These are phyloP conservation scores for Belgica antarctica DNA, from an alignment of 2,888 invertebrate species.

Conservation along the genomic window DNA sequence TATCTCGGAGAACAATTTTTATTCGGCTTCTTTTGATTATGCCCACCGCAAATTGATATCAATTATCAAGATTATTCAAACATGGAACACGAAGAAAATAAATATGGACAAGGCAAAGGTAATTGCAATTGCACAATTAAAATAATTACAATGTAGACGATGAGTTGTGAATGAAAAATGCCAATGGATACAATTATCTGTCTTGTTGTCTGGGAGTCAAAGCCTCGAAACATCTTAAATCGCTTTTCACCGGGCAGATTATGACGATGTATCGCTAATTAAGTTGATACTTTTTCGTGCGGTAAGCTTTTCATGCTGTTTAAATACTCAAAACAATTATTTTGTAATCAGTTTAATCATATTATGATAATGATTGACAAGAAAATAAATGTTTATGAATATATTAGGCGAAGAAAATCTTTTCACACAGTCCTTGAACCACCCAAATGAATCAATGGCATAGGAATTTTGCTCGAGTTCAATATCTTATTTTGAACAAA, in stretches of 20 bases:
- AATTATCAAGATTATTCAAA: constrained; percentile 15
- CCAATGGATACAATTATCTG: not conserved
- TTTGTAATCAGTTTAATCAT: not conserved
- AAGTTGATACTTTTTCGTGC: constrained; percentile 5
- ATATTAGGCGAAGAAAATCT: too few relatives aligned
- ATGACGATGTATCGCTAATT: constrained; percentile 19
- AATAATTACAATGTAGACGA: constrained; percentile 8
- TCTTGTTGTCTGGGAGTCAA: not conserved
- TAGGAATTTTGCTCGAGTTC: not conserved
- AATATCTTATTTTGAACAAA: not conserved
- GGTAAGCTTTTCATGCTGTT: not conserved
- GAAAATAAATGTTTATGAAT: constrained; percentile 13
- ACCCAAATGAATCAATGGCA: too few relatives aligned
- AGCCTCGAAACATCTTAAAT: too few relatives aligned
- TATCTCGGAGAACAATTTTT: not conserved
- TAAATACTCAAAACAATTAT: constrained; percentile 31
- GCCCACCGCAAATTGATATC: constrained; percentile 18
- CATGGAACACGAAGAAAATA: not conserved
- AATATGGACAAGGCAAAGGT: not conserved
- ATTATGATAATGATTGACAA: constrained; percentile 40
- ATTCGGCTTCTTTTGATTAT: constrained; percentile 24
- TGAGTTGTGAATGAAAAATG: not conserved
- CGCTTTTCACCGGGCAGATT: not conserved
- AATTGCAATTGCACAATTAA: constrained; percentile 20
- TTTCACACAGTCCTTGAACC: too few relatives aligned